Evolutionary conservation across 1,140 invertebrate species (phyloP).

Genomic region (Heliconius hermathena): DNA sequence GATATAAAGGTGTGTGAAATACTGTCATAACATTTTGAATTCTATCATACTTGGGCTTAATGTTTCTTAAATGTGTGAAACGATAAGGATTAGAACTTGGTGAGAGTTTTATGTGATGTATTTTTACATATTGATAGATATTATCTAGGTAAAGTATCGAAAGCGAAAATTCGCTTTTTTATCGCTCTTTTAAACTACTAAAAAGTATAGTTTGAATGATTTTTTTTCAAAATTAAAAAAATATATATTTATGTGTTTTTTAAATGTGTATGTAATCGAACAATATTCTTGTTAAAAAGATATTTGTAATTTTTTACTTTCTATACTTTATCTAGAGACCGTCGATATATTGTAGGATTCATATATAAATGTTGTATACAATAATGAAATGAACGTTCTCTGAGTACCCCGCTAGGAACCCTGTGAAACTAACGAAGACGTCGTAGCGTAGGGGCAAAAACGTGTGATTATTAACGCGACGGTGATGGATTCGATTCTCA

Average conservation of each 20-base stretch:
- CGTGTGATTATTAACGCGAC: no score
- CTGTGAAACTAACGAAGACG: no score
- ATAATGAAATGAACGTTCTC: not conserved
- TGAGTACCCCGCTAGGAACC: no score
- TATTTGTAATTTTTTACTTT: no score
- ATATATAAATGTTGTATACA: not conserved
- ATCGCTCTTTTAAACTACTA: not conserved
- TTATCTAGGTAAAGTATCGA: not conserved
- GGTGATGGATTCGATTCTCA: no score
- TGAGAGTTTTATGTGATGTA: constrained; percentile 24
- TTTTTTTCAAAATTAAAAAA: not conserved
- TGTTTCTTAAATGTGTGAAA: constrained; percentile 51
- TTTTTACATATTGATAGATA: not conserved
- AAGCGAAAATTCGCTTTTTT: not conserved
- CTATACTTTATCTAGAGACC: no score
- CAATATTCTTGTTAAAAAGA: no score
- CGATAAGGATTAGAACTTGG: constrained; percentile 49
- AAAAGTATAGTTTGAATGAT: not conserved
- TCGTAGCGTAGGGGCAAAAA: no score
- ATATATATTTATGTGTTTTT: no score
- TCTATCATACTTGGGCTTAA: constrained; percentile 43
- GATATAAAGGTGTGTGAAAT: constrained; percentile 53
- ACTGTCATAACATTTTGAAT: constrained; percentile 74
- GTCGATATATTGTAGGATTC: not conserved
- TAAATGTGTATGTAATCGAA: no score